These are phyloP conservation scores for Sinodicranocentrus sp. DNA, from an alignment of 2,888 invertebrate genomes.

Conservation along the genomic window DNA sequence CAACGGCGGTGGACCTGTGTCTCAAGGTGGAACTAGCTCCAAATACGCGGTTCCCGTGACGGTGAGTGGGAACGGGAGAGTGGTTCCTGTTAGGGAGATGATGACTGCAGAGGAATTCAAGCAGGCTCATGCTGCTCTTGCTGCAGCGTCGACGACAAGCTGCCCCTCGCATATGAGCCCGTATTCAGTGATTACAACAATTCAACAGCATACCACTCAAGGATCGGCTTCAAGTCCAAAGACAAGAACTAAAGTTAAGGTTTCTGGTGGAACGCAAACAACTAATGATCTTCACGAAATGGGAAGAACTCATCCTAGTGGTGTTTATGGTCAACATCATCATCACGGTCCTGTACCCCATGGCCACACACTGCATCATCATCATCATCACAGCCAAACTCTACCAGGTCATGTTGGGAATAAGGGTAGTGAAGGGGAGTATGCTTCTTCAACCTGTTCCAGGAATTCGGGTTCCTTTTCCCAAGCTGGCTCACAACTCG, in stretches of 20 bases:
- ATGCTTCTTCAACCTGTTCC: slow-evolving; percentile 70
- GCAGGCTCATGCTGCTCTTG: slow-evolving; percentile 71
- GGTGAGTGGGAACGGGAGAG: slow-evolving; percentile 62
- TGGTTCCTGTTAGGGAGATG: slow-evolving; percentile 69
- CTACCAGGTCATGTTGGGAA: slow-evolving; percentile 61
- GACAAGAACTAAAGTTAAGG: slow-evolving; percentile 83
- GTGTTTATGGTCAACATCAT: slow-evolving; percentile 58
- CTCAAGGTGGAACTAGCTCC: slow-evolving; percentile 17
- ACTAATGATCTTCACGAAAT: slow-evolving; percentile 80
- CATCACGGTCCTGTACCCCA: slow-evolving; percentile 24
- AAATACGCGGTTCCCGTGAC: slow-evolving; percentile 72
- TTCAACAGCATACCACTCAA: slow-evolving; percentile 38
- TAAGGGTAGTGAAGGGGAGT: slow-evolving; percentile 55
- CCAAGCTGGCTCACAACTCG: slow-evolving; percentile 64
- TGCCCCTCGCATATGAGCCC: slow-evolving; percentile 61
- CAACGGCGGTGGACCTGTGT: slow-evolving; percentile 7
- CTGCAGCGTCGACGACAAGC: slow-evolving; percentile 55
- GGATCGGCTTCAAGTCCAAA: slow-evolving; percentile 71
- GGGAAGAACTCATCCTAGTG: slow-evolving; percentile 52
- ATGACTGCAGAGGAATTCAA: slow-evolving; percentile 74
- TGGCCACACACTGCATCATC: slow-evolving; percentile 31
- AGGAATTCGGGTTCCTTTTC: slow-evolving; percentile 74
- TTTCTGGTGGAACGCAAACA: slow-evolving; percentile 94
- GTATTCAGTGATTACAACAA: slow-evolving; percentile 64
- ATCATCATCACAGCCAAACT: slow-evolving; percentile 68